Percentiles rank a stretch among this genome's conserved stretches.
Conservation (phyloP, 35 echinoderm and acorn worm species). For the Chiridota heheva region DNA sequence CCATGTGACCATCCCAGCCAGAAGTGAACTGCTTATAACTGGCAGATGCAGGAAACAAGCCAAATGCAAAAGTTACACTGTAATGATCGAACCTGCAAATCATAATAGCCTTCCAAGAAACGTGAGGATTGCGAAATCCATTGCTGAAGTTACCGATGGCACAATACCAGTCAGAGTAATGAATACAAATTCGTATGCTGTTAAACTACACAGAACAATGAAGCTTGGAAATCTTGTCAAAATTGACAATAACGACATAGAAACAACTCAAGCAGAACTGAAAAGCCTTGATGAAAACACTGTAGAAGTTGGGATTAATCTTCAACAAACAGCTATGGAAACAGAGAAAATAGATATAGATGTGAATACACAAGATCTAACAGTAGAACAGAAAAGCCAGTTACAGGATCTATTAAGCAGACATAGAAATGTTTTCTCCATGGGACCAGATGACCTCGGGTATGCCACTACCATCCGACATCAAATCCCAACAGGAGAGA, state of each 20-base stretch:
- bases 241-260: slow-evolving; percentile 7
- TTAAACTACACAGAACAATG: not conserved
- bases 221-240: slow-evolving; percentile 16
- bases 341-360: not conserved
- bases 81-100: too few species aligned
- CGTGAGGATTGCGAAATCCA: slow-evolving; percentile 5
- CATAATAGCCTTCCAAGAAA: slow-evolving; percentile 14
- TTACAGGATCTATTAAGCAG: not conserved
- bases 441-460: slow-evolving; percentile 16
- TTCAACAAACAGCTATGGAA: too few species aligned
- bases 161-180: slow-evolving; percentile 27
- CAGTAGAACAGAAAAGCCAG: not conserved
- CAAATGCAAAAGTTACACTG: too few species aligned
- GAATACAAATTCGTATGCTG: too few species aligned
- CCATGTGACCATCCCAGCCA: too few species aligned
- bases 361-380: not conserved
- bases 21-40: too few species aligned
- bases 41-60: too few species aligned
- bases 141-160: not conserved
- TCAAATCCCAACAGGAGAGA: slow-evolving; percentile 24
- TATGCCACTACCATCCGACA: slow-evolving; percentile 23
- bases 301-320: not conserved
- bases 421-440: slow-evolving; percentile 7
- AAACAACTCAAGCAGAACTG: not conserved
- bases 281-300: slow-evolving; percentile 7